Evolutionary conservation across 1,140 invertebrate species (phyloP).

Genomic region (Parasteatoda tepidariorum): DNA sequence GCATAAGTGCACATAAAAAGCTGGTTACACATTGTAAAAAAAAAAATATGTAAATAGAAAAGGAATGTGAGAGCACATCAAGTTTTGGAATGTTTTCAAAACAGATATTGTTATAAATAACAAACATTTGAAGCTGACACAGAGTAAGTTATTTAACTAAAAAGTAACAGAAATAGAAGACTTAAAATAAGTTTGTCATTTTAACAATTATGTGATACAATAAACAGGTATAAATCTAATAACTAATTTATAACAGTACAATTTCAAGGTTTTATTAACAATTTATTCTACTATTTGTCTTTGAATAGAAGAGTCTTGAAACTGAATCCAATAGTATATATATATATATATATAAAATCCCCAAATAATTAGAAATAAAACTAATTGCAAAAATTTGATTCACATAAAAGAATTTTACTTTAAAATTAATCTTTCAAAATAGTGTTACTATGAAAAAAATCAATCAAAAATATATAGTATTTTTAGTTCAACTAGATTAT

Average conservation of each 20-base stretch:
- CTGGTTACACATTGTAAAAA: slow-evolving; percentile 18
- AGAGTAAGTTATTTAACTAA: not conserved
- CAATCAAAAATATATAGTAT: too few species aligned
- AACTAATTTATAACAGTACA: not conserved
- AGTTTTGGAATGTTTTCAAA: slow-evolving; percentile 38
- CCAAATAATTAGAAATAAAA: too few species aligned
- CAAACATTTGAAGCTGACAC: not conserved
- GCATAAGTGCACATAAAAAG: slow-evolving; percentile 2
- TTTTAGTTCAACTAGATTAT: too few species aligned
- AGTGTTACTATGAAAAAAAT: too few species aligned
- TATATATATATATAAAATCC: too few species aligned
- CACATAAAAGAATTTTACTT: too few species aligned
- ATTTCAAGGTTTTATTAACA: not conserved
- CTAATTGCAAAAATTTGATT: too few species aligned
- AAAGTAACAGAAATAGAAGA: not conserved
- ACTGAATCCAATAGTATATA: too few species aligned
- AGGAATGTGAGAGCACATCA: slow-evolving; percentile 37
- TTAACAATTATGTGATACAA: not conserved
- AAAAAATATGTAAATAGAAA: slow-evolving; percentile 55
- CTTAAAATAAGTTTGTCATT: not conserved
- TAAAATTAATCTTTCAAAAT: too few species aligned
- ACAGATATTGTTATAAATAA: not conserved
- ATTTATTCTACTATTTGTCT: not conserved
- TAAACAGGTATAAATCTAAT: not conserved
- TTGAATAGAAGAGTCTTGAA: not conserved